These are phyloP conservation scores for Esox lucius DNA, from an alignment of 2,797 vertebrate genomes.

Conservation along the genomic window DNA sequence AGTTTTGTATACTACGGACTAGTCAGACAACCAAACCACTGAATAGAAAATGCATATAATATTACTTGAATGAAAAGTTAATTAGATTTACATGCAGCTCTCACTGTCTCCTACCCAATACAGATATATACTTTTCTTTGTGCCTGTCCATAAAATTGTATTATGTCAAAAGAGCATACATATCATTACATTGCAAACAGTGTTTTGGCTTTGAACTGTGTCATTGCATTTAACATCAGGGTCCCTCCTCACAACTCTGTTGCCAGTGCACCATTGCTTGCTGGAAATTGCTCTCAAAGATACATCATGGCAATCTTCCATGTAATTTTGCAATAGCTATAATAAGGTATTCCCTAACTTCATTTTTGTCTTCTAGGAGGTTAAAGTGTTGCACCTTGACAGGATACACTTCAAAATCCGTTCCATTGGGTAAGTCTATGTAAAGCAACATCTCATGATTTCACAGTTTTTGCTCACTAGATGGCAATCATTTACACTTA, in stretches of 20 bases:
- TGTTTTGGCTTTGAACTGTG: neutral
- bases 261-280: neutral
- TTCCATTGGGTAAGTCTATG: slow-evolving; percentile 88
- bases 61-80: neutral
- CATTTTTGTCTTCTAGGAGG: slow-evolving; percentile 75
- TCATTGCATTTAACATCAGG: neutral
- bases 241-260: neutral
- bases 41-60: neutral
- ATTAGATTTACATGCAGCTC: neutral
- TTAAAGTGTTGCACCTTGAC: slow-evolving; percentile 91
- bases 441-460: neutral
- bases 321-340: neutral
- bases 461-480: neutral
- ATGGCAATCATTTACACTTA: neutral
- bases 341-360: neutral
- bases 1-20: too few relatives aligned
- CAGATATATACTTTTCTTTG: neutral
- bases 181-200: neutral
- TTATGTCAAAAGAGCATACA: neutral
- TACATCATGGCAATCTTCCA: neutral
- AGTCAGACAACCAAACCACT: too few relatives aligned
- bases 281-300: neutral
- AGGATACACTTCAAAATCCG: slow-evolving; percentile 84
- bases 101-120: neutral
- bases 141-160: neutral